phyloP scores from a whole-genome alignment of 2,113 vertebrate species.

The Pseudopodoces humilis region DNA sequence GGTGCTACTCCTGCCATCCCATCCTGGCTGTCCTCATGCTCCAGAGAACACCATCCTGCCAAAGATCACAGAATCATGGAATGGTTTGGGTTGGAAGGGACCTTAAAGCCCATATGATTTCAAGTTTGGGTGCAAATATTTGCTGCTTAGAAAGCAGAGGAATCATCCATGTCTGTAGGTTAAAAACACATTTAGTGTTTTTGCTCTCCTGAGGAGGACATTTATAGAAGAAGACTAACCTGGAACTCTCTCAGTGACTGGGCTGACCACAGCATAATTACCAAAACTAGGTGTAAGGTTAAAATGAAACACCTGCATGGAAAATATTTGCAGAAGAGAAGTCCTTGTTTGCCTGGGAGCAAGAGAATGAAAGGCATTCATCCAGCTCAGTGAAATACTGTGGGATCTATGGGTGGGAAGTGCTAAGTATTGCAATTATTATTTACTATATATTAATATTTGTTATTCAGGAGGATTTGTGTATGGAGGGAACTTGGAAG shows the following conservation, averaged over 20 bases:
- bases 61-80: background rate
- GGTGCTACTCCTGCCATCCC: background rate
- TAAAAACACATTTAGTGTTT: background rate
- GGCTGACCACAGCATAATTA: background rate
- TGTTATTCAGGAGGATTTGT: slow-evolving; percentile 3
- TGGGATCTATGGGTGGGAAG: background rate
- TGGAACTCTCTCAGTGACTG: background rate
- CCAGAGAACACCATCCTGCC: background rate
- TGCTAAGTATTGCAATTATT: slow-evolving; percentile 10
- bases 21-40: background rate
- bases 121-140: background rate
- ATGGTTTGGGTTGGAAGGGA: background rate
- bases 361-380: slow-evolving; percentile 4
- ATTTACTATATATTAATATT: slow-evolving; percentile 48
- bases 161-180: background rate
- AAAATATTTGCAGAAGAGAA: slow-evolving; percentile 23
- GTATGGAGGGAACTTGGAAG: background rate
- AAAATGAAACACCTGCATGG: background rate
- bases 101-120: background rate
- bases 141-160: background rate
- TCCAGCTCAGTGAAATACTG: background rate
- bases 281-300: background rate
- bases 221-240: background rate
- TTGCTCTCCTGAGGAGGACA: background rate
- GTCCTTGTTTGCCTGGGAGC: slow-evolving; percentile 13